Evolutionary conservation across 92 coral and sea anemone genomes (phyloP).

Genomic region (Montipora capitata): DNA sequence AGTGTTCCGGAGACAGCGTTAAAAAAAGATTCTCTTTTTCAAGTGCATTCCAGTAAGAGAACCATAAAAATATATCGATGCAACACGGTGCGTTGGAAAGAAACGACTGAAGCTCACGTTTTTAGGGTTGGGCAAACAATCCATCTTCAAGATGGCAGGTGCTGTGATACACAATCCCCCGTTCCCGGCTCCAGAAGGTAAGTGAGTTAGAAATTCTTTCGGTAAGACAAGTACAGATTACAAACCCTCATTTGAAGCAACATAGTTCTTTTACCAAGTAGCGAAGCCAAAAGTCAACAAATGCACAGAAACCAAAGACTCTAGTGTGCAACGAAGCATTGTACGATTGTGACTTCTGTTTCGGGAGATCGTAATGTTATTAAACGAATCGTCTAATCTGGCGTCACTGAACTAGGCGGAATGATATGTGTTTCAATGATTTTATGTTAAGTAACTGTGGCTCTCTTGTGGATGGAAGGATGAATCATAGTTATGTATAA

Average conservation of each 20-base stretch:
- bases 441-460: too few relatives aligned
- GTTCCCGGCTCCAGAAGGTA: conserved; percentile 60
- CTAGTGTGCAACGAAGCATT: too few relatives aligned
- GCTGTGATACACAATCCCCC: conserved; percentile 33
- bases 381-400: too few relatives aligned
- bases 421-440: too few relatives aligned
- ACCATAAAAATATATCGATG: neutral
- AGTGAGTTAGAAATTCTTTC: too few relatives aligned
- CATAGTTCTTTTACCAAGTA: neutral
- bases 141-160: conserved; percentile 58
- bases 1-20: neutral
- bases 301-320: too few relatives aligned
- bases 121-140: neutral
- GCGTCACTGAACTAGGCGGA: too few relatives aligned
- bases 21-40: too few relatives aligned
- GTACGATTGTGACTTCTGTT: too few relatives aligned
- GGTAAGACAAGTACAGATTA: neutral
- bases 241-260: neutral
- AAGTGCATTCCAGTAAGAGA: neutral
- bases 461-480: too few relatives aligned
- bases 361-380: too few relatives aligned
- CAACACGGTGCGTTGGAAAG: neutral
- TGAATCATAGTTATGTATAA: too few relatives aligned
- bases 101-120: neutral
- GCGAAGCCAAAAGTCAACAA: neutral